These are phyloP conservation scores for Pollachius pollachius DNA, from an alignment of 2,113 vertebrate genomes.

Conservation along the genomic window DNA sequence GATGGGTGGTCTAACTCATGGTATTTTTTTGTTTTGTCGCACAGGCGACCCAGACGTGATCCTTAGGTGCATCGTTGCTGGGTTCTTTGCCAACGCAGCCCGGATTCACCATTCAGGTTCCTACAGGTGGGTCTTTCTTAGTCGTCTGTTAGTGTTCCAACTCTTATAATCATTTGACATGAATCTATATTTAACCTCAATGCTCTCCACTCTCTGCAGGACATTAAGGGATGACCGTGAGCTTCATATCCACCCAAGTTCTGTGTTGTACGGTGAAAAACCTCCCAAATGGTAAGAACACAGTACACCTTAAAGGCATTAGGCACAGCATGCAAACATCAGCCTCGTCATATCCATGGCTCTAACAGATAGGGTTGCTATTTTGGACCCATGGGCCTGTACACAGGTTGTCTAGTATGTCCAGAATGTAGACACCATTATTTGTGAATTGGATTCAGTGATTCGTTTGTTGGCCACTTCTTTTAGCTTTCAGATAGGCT, in stretches of 20 bases:
- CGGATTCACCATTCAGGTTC: constrained; percentile 93
- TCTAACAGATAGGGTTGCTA: too few species aligned
- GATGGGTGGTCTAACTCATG: not conserved
- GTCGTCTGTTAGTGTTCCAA: not conserved
- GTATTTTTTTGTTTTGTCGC: constrained; percentile 1
- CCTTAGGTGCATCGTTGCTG: constrained; percentile 90
- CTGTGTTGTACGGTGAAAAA: constrained; percentile 92
- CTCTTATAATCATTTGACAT: not conserved
- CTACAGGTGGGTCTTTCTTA: constrained; percentile 79
- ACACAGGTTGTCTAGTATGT: too few species aligned
- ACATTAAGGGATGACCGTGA: constrained; percentile 95
- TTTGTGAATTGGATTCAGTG: too few species aligned
- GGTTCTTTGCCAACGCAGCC: constrained; percentile 96
- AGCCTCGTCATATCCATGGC: too few species aligned
- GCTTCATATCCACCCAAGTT: constrained; percentile 92
- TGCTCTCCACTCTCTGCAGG: constrained; percentile 63
- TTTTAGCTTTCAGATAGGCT: too few species aligned
- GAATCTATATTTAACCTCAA: not conserved
- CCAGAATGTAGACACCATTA: too few species aligned
- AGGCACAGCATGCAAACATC: too few species aligned
- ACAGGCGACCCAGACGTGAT: constrained; percentile 95
- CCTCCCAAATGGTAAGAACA: constrained; percentile 90
- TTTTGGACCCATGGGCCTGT: too few species aligned
- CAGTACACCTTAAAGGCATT: not conserved
- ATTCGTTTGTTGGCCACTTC: too few species aligned